These are phyloP conservation scores for Coturnix japonica DNA, from an alignment of 2,113 vertebrate genomes.

Conservation along the genomic window DNA sequence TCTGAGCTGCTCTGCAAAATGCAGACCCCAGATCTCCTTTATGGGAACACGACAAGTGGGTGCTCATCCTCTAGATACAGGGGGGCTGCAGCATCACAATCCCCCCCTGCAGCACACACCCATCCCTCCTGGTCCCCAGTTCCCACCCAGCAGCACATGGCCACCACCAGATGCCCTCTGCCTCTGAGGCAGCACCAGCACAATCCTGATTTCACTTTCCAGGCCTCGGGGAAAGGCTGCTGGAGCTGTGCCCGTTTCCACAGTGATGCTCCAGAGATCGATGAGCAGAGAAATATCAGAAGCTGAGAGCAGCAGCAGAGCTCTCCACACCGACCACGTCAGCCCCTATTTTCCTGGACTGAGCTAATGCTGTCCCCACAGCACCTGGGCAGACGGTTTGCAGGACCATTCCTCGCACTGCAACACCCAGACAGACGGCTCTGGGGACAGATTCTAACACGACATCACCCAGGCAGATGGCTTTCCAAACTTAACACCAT, in stretches of 20 bases:
- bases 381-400: slow-evolving; percentile 10
- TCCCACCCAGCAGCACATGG: background rate
- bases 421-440: slow-evolving; percentile 63
- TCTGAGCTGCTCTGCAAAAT: background rate
- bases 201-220: background rate
- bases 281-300: background rate
- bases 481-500: slow-evolving; percentile 45
- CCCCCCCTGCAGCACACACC: background rate
- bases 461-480: slow-evolving; percentile 64
- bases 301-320: background rate
- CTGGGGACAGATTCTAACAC: slow-evolving; percentile 31
- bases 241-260: background rate
- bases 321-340: background rate
- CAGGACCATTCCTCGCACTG: slow-evolving; percentile 17
- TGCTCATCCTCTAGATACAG: rapidly evolving
- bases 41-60: rapidly evolving
- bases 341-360: background rate
- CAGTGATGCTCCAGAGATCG: background rate
- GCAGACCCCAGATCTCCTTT: too few relatives aligned
- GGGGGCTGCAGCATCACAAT: background rate
- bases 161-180: background rate
- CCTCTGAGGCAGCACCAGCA: background rate
- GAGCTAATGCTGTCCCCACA: background rate
- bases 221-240: background rate
- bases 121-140: background rate